A percentile compares a stretch with the other conserved stretches of the same genome.
Conservation (phyloP, 2,888 invertebrate species). For the Oscheius sp. region DNA sequence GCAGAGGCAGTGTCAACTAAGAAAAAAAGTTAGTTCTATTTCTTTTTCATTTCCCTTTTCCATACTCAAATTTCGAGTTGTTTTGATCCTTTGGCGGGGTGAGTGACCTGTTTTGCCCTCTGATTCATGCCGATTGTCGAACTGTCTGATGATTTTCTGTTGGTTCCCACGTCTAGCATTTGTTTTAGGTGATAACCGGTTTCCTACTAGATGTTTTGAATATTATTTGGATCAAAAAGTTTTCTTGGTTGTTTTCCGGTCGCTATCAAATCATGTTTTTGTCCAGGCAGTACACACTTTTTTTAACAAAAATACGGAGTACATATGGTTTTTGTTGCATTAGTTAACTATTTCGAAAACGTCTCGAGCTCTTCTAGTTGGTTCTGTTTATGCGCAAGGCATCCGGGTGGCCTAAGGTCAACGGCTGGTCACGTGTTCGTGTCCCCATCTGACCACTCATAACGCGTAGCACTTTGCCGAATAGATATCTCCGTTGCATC, state of each 20-base stretch:
- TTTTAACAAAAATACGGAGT: too few species aligned
- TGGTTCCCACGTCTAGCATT: not conserved
- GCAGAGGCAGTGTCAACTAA: not conserved
- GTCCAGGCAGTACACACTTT: too few species aligned
- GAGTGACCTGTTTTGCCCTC: not conserved
- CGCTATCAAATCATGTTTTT: too few species aligned
- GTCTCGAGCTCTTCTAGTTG: too few species aligned
- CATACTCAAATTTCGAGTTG: not conserved
- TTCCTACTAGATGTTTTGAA: too few species aligned
- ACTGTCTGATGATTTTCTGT: not conserved
- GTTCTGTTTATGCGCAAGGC: not conserved
- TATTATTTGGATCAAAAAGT: too few species aligned
- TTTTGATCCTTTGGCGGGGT: not conserved
- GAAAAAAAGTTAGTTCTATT: not conserved
- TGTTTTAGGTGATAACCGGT: slow-evolving; percentile 8
- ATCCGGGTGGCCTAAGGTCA: slow-evolving; percentile 20
- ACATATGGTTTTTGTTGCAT: too few species aligned
- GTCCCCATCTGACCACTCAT: not conserved
- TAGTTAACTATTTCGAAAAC: too few species aligned
- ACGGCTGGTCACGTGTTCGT: slow-evolving; percentile 22
- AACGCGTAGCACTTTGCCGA: not conserved
- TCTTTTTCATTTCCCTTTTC: too few species aligned
- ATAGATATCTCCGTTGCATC: not conserved
- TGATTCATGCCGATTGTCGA: slow-evolving; percentile 3
- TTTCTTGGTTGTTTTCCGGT: too few species aligned